These are phyloP conservation scores for Blastomussa wellsi DNA, from an alignment of 92 coral and sea anemone genomes.

Conservation along the genomic window DNA sequence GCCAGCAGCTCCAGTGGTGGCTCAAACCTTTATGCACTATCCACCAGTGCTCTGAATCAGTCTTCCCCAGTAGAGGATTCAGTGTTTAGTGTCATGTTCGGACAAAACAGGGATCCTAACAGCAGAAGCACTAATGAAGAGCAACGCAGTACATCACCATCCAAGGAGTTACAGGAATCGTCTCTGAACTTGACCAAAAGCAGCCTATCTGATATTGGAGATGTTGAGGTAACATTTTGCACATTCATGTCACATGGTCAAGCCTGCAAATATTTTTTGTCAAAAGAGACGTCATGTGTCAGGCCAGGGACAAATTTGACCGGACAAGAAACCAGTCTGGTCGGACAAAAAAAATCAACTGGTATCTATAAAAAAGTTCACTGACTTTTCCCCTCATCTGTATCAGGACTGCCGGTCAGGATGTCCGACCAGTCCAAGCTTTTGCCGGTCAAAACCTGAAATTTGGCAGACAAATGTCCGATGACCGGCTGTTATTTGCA, in stretches of 20 bases:
- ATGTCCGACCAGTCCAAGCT: too few species aligned
- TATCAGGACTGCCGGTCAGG: too few species aligned
- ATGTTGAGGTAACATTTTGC: conserved; percentile 51
- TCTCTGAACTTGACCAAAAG: conserved; percentile 6
- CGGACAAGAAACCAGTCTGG: too few species aligned
- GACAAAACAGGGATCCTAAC: conserved; percentile 18
- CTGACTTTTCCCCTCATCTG: too few species aligned
- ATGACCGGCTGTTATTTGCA: neutral
- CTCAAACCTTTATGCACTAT: conserved; percentile 11
- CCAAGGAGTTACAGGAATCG: conserved; percentile 30
- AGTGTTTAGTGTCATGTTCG: conserved; percentile 35
- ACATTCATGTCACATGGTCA: too few species aligned
- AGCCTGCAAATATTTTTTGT: too few species aligned
- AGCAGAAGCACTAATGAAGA: conserved; percentile 1
- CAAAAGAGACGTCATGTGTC: too few species aligned
- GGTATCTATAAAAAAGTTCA: too few species aligned
- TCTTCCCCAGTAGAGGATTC: conserved; percentile 23
- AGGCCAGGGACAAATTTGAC: too few species aligned
- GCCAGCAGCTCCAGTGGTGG: conserved; percentile 4
- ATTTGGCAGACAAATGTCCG: too few species aligned
- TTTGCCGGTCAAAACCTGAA: too few species aligned
- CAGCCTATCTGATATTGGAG: conserved; percentile 44
- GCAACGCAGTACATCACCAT: neutral
- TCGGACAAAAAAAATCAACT: too few species aligned
- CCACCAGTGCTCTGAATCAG: conserved; percentile 25